Conservation (phyloP, 2,797 vertebrate species). For the Pangasius mekongensis region DNA sequence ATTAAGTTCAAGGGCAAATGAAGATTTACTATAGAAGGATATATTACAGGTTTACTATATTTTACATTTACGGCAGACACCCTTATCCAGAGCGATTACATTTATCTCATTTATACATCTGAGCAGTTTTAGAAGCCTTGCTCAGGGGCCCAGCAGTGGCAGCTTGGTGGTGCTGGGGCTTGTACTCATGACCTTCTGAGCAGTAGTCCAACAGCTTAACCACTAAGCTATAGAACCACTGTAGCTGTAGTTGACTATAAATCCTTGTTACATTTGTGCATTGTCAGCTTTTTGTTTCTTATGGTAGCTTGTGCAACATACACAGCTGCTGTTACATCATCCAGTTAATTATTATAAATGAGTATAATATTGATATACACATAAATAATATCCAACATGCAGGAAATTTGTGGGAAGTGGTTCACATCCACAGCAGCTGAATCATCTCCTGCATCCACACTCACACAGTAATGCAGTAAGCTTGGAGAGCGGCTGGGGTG, state of each 20-base stretch:
- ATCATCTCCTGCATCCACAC: conserved; percentile 36
- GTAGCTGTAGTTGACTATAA: not conserved
- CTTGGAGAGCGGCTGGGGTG: conserved; percentile 29
- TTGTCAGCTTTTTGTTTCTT: conserved; percentile 21
- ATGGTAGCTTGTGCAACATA: not conserved
- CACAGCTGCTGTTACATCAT: conserved; percentile 42
- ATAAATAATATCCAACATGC: conserved; percentile 34
- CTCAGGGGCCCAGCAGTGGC: no score
- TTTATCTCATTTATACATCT: no score
- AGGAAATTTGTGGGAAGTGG: conserved; percentile 32
- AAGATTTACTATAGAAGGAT: conserved; percentile 5
- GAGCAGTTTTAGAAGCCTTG: no score
- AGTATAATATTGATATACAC: conserved; percentile 22
- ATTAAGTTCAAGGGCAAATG: not conserved
- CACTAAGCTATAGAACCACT: no score
- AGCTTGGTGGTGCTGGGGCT: no score
- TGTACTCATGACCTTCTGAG: no score
- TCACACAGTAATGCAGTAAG: conserved; percentile 38
- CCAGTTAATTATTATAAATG: conserved; percentile 41
- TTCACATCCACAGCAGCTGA: conserved; percentile 19
- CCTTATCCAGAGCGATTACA: no score
- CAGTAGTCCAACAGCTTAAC: no score
- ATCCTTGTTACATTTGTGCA: conserved; percentile 29
- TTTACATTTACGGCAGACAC: no score
- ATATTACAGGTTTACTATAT: not conserved